Percentiles rank a stretch among this genome's conserved stretches.
These are phyloP conservation scores for Oreocharis arfaki DNA, from an alignment of 2,113 vertebrate genomes.

Conservation along the genomic window DNA sequence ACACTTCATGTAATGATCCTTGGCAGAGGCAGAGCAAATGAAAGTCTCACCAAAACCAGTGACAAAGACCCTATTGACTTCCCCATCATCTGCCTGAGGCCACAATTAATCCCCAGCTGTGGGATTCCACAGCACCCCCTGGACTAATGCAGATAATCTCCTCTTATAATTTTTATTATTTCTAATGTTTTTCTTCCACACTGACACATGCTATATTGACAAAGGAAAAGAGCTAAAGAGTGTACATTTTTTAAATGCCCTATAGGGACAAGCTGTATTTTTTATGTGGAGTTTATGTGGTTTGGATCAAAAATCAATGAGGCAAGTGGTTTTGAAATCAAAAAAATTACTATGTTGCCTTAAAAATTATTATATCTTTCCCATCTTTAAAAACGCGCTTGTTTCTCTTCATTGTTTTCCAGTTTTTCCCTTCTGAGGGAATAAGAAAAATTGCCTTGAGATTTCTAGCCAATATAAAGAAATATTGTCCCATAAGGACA, in stretches of 20 bases:
- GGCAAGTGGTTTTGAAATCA: slow-evolving; percentile 48
- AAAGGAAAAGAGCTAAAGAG: background rate
- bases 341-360: slow-evolving; percentile 46
- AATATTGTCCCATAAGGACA: background rate
- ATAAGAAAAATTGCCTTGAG: background rate
- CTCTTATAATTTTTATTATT: background rate
- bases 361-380: background rate
- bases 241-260: slow-evolving; percentile 7
- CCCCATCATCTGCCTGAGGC: background rate
- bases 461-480: slow-evolving; percentile 17
- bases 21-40: background rate
- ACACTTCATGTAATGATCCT: background rate
- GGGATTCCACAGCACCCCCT: background rate
- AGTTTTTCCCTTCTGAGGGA: background rate
- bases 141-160: background rate
- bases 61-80: background rate
- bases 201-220: background rate
- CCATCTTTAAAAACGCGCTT: background rate
- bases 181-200: background rate
- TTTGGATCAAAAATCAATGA: slow-evolving; percentile 56
- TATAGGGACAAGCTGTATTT: background rate
- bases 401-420: slow-evolving; percentile 11
- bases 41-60: background rate
- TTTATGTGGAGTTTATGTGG: slow-evolving; percentile 22
- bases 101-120: background rate